Base-by-base conservation (phyloP, 2,888 invertebrate genomes). In the Tenthredo livida region DNA sequence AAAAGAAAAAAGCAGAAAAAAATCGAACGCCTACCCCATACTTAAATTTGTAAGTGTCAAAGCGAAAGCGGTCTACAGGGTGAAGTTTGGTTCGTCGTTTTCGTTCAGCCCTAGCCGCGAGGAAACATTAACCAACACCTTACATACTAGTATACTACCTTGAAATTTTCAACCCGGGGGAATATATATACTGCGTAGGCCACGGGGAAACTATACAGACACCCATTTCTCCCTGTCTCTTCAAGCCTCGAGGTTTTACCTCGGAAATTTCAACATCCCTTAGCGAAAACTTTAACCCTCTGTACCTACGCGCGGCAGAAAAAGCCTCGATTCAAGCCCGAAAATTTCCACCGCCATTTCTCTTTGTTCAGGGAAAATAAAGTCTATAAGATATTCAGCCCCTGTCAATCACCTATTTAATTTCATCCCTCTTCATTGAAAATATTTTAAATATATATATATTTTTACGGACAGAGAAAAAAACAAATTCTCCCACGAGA, bases 91-190 rank as follows among this genome's bases (percentile, higher is more conserved):
- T 12, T 10, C 25, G 54, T 61, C 61, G 61, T 61, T 61, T 61
- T 61, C 61, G 61, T 61, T 61, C 61, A 61, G 12, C 25, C 25
- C 25, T 25, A 61, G 12, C 25, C 61, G 21, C 10, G 25, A 61
- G 61, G 61, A 61, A 61, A 61, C 61, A 61, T 61, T 61, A 61
- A 61, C 61, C 61, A 47, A 47, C 47, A 61, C 61, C 61, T 25
- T 25, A 61, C n/a, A n/a, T 25, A 61, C 61, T 61, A 54, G n/a
- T 54, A 54, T 54, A 54, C n/a, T 54, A 61, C 25, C 61, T 61
- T 12, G 61, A 61, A 61, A 61, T 25, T 61, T 61, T 61, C 61
- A 61, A 25, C 21, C 12, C 61, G 4, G 25, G 61, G n/a, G 58
- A 58, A 61, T 61, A 10, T 50, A 54, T 54, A 54, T n/a, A 54